A percentile compares a stretch with the other conserved stretches of the same genome.
phyloP scores from a whole-genome alignment of 2,888 invertebrate species.

The Caenorhabditis imperialis region DNA sequence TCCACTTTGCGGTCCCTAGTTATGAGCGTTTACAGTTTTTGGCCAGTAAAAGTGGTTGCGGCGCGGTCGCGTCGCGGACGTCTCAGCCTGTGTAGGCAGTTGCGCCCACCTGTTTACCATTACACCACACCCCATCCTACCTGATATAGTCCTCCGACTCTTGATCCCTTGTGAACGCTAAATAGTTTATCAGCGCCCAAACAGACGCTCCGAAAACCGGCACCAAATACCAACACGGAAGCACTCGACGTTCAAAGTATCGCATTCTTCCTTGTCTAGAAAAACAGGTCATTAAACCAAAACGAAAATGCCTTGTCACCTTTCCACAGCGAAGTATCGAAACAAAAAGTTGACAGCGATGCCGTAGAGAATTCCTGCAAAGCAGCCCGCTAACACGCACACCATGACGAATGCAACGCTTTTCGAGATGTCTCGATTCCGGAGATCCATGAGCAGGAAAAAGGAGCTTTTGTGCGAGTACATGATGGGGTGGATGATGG shows the following conservation, averaged over 20 bases:
- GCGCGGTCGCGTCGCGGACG: no score
- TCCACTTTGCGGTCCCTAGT: no score
- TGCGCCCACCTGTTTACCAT: no score
- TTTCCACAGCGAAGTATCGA: no score
- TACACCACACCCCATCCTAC: no score
- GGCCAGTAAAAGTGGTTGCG: no score
- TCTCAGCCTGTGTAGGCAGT: no score
- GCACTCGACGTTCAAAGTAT: slow-evolving; percentile 24
- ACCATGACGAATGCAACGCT: background rate
- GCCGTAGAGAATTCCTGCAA: no score
- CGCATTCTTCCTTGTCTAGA: slow-evolving; percentile 17
- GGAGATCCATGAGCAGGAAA: slow-evolving; percentile 2
- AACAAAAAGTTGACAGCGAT: no score
- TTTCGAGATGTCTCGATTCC: background rate
- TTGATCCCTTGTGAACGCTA: slow-evolving; percentile 17
- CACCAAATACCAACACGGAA: slow-evolving; percentile 25
- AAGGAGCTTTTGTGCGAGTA: background rate
- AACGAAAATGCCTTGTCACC: no score
- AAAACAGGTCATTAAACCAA: no score
- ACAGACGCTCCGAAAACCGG: slow-evolving; percentile 13
- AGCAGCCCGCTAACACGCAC: background rate
- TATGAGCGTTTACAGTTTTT: no score
- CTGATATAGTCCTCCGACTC: slow-evolving; percentile 30
- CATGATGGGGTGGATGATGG: slow-evolving; percentile 14
- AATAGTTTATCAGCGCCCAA: slow-evolving; percentile 27